Base-by-base conservation (phyloP, 2,888 invertebrate genomes). In the Lomographa bimaculata region DNA sequence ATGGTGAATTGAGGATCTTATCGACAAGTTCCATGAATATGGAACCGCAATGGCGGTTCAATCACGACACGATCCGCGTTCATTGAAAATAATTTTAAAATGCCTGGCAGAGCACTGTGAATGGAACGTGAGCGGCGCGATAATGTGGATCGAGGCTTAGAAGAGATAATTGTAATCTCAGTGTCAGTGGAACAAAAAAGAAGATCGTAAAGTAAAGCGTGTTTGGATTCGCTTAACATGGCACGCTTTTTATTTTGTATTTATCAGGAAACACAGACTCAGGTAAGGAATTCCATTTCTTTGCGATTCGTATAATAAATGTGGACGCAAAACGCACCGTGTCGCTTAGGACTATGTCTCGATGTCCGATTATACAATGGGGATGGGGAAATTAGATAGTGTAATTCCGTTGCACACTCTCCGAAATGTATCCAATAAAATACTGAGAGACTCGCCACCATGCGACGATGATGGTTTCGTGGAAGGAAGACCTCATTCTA, bases 1-100 rank as follows among this genome's bases (percentile, higher is more conserved):
- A 60, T 35, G 51, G 42, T 42, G 44, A 55, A 41, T 51, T 35
- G 34, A 39, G 47, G 47, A 47, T 46, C 32, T 39, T 47, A 50
- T 48, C 46, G 21, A 43, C 47, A 17, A 29, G 41, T 37, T 50
- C 39, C 39, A 42, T 37, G 41, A 44, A 50, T 47, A 39, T 33
- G 36, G 33, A 41, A 38, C 38, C 41, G 44, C 36, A 28, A 21
- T 9, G 24, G 30, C 28, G 41, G 45, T 49, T 30, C 41, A 27
- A 44, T 46, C 46, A 46, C 46, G 44, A 33, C 37, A 36, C 26
- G 16, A 20, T 34, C 36, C 36, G n/a, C n/a, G 35, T 46, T 43
- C 46, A 43, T 40, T 43, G 46, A 38, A 50, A 38, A 46, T 43
- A 41, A 46, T 44, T 43, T 40, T 18, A 46, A 44, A 44, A 44